phyloP scores from a whole-genome alignment of 2,797 vertebrate genomes.

The Alosa sapidissima region DNA sequence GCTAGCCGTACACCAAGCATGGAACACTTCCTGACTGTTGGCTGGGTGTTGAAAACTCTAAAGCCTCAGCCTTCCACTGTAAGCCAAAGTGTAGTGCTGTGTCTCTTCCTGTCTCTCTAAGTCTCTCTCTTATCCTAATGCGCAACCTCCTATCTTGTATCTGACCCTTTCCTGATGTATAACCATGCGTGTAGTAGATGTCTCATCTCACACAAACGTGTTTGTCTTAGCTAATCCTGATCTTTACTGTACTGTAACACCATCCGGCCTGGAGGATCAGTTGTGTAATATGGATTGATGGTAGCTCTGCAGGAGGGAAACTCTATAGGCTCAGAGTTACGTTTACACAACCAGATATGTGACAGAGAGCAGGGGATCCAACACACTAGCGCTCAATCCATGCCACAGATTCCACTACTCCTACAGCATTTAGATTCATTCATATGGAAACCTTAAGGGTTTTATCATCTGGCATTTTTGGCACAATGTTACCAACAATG shows the following conservation, averaged over 20 bases:
- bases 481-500: too few relatives aligned
- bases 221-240: background rate
- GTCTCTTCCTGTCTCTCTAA: background rate
- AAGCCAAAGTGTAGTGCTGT: slow-evolving; percentile 31
- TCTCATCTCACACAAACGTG: background rate
- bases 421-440: background rate
- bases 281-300: background rate
- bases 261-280: background rate
- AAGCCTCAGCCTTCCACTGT: slow-evolving; percentile 71
- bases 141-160: background rate
- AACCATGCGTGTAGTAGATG: background rate
- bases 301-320: background rate
- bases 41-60: slow-evolving; percentile 71
- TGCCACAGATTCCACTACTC: background rate
- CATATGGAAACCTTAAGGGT: background rate
- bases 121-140: background rate
- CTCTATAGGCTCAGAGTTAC: background rate
- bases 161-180: background rate
- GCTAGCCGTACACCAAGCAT: slow-evolving; percentile 56
- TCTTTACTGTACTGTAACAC: background rate
- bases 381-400: too few relatives aligned
- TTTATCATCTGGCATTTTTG: too few relatives aligned
- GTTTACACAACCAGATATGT: background rate
- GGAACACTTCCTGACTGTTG: slow-evolving; percentile 64
- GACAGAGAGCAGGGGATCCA: too few relatives aligned